A percentile compares a stretch with the other conserved stretches of the same genome.
phyloP scores from a whole-genome alignment of 2,113 vertebrate species.

The Microtus pennsylvanicus region DNA sequence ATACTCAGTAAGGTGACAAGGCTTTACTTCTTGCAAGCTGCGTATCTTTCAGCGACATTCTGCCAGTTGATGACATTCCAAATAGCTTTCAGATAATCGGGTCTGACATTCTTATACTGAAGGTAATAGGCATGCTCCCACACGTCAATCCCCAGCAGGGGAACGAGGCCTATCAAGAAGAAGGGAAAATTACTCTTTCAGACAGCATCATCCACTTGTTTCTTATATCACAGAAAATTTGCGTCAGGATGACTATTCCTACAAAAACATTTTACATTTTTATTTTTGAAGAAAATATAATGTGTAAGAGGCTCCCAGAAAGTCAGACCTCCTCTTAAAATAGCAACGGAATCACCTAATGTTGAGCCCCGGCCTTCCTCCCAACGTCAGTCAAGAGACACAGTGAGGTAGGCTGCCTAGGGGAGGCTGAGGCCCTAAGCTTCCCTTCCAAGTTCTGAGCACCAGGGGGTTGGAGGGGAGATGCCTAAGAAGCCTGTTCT shows the following conservation, averaged over 20 bases:
- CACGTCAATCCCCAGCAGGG: conserved; percentile 97
- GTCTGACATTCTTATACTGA: conserved; percentile 98
- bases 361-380: neutral
- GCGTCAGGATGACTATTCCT: neutral
- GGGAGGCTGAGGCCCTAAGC: neutral
- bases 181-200: neutral
- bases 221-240: neutral
- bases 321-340: neutral
- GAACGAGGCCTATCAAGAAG: conserved; percentile 91
- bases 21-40: conserved; percentile 91
- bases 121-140: conserved; percentile 99
- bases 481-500: neutral
- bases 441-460: neutral
- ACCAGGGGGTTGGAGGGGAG: neutral
- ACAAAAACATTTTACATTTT: neutral
- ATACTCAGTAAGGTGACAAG: conserved; percentile 46
- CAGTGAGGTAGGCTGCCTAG: neutral
- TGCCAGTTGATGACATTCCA: conserved; percentile 99
- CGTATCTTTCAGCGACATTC: conserved; percentile 93
- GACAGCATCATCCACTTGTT: neutral
- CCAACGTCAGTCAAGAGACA: neutral
- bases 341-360: neutral
- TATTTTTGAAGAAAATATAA: conserved; percentile 45
- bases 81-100: conserved; percentile 98
- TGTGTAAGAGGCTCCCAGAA: neutral